These are phyloP conservation scores for Syngnathus rostellatus DNA, from an alignment of 2,797 vertebrate genomes.

Conservation along the genomic window DNA sequence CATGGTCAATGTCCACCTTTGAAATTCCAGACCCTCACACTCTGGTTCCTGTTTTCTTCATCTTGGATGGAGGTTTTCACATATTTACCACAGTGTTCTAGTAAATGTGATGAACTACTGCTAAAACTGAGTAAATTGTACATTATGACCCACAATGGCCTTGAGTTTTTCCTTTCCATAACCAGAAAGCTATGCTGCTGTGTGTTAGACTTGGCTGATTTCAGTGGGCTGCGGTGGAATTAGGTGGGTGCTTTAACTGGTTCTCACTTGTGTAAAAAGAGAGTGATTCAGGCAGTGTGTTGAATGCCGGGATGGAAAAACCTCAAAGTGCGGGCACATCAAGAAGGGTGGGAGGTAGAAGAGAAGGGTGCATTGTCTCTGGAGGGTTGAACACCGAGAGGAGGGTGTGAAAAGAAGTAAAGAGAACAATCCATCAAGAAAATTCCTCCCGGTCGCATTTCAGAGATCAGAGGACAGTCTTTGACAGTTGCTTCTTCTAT, in stretches of 20 bases:
- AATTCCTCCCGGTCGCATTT: slow-evolving; percentile 31
- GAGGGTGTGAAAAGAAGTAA: slow-evolving; percentile 23
- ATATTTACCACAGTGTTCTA: slow-evolving; percentile 24
- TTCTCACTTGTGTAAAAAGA: slow-evolving; percentile 36
- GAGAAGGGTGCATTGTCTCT: slow-evolving; percentile 51
- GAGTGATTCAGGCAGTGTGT: slow-evolving; percentile 32
- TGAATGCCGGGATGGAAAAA: slow-evolving; percentile 41
- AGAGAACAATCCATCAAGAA: slow-evolving; percentile 29
- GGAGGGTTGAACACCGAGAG: slow-evolving; percentile 16
- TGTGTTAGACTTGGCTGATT: slow-evolving; percentile 20
- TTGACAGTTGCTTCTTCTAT: slow-evolving; percentile 15
- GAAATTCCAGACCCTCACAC: slow-evolving; percentile 23
- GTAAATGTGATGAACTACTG: slow-evolving; percentile 27
- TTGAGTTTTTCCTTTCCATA: slow-evolving; percentile 16
- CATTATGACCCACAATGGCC: slow-evolving; percentile 29
- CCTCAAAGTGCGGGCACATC: slow-evolving; percentile 36
- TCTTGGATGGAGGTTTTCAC: slow-evolving; percentile 10
- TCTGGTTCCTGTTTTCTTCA: slow-evolving; percentile 32
- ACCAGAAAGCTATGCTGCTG: slow-evolving; percentile 28
- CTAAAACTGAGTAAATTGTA: slow-evolving; percentile 30
- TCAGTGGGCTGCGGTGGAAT: slow-evolving; percentile 51
- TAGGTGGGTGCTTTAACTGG: slow-evolving; percentile 35
- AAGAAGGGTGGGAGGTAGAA: slow-evolving; percentile 33
- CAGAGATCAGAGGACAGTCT: slow-evolving; percentile 34
- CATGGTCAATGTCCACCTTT: slow-evolving; percentile 14